phyloP scores from a whole-genome alignment of 2,113 vertebrate species.

The Butorides virescens region DNA sequence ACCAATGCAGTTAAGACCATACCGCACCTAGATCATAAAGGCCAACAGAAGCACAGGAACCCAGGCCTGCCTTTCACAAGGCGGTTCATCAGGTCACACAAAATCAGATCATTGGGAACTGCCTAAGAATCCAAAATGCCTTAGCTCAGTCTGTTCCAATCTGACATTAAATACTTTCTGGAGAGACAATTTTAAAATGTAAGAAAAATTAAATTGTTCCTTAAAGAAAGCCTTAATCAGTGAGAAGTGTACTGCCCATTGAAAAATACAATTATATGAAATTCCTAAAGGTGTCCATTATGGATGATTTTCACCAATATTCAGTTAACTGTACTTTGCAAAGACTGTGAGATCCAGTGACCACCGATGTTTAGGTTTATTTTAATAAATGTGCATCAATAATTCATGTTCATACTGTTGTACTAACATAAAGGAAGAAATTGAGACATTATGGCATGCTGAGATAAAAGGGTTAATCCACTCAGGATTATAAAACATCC shows the following conservation, averaged over 20 bases:
- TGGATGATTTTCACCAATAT: not conserved
- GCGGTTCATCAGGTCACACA: not conserved
- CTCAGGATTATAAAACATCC: not conserved
- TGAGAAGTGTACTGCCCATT: not conserved
- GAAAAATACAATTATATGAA: not conserved
- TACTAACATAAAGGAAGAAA: not conserved
- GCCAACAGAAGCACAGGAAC: not conserved
- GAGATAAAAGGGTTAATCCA: not conserved
- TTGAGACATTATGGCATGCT: not conserved
- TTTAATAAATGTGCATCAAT: not conserved
- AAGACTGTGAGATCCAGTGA: not conserved
- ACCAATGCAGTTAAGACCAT: not conserved
- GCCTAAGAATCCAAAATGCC: not conserved
- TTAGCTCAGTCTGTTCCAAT: not conserved
- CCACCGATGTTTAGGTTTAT: not conserved
- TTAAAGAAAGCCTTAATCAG: not conserved
- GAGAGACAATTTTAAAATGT: not conserved
- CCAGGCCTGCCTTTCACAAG: fast-evolving
- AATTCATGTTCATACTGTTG: not conserved
- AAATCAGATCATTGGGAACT: not conserved
- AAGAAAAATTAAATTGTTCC: not conserved
- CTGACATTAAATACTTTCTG: not conserved
- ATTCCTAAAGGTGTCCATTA: not conserved
- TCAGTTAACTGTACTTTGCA: not conserved
- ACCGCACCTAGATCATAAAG: not conserved